Evolutionary conservation across 1,140 invertebrate genomes (phyloP).

Genomic region (Drosophila lowei): DNA sequence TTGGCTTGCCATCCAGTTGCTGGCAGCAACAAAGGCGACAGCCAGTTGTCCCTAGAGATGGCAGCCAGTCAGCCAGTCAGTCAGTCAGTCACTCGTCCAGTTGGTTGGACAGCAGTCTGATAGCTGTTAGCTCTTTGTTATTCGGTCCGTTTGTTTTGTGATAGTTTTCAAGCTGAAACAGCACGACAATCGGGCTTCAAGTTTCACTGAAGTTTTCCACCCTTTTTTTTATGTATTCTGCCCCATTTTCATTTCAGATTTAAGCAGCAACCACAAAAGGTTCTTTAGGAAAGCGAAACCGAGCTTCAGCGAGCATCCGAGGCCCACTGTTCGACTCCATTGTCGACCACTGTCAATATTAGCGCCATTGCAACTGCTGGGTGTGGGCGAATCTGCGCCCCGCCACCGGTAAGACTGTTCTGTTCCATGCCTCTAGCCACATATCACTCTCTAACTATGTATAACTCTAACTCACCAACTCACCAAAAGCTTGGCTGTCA

Average conservation of each 20-base stretch:
- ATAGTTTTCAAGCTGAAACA: constrained; percentile 9
- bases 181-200: constrained; percentile 27
- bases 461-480: no score
- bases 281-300: not conserved
- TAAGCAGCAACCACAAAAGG: constrained; percentile 4
- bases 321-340: constrained; percentile 67
- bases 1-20: constrained; percentile 29
- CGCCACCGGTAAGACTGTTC: constrained; percentile 83
- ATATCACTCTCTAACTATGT: not conserved
- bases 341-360: constrained; percentile 80
- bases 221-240: constrained; percentile 4
- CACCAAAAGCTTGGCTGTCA: constrained; percentile 21
- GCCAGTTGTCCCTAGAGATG: constrained; percentile 30
- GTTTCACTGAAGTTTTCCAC: constrained; percentile 22
- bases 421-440: no score
- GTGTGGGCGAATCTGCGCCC: constrained; percentile 84
- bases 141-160: constrained; percentile 3
- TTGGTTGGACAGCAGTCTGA: constrained; percentile 39
- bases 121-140: constrained; percentile 31
- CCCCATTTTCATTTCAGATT: constrained; percentile 43
- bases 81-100: constrained; percentile 28
- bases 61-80: constrained; percentile 19
- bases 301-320: constrained; percentile 32
- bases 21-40: constrained; percentile 37
- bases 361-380: constrained; percentile 83